phyloP scores from a whole-genome alignment of 1,140 invertebrate species.

The Phenacoccus solenopsis region DNA sequence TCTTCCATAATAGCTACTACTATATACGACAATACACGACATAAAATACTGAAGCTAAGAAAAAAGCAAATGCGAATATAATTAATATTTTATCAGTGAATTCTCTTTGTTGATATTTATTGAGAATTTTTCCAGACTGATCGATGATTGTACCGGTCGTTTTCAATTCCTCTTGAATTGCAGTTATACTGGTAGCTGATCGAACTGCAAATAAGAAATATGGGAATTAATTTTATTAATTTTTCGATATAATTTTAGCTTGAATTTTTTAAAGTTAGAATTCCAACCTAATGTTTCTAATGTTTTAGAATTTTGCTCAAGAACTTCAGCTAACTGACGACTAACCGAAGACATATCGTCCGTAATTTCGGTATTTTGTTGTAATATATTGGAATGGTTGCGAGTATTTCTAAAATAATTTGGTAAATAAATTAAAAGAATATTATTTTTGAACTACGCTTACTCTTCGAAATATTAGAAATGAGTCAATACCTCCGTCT shows the following conservation, averaged over 20 bases:
- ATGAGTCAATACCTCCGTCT: neutral
- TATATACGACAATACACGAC: neutral
- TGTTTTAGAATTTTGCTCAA: conserved; percentile 70
- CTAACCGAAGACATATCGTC: conserved; percentile 73
- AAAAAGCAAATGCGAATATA: conserved; percentile 81
- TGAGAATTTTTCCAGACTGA: conserved; percentile 77
- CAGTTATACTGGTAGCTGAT: conserved; percentile 38
- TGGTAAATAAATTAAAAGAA: no score
- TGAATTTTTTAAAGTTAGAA: no score
- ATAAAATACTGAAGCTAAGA: conserved; percentile 32
- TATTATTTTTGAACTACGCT: no score
- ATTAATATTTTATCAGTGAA: conserved; percentile 88
- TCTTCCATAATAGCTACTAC: no score
- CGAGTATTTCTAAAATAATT: neutral
- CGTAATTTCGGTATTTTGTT: conserved; percentile 57
- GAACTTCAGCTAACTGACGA: conserved; percentile 69
- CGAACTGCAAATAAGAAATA: conserved; percentile 34
- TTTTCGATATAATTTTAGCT: neutral
- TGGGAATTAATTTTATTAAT: neutral
- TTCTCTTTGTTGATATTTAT: conserved; percentile 86
- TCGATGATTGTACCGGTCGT: conserved; percentile 72
- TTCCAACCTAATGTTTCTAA: conserved; percentile 59
- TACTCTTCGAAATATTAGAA: no score
- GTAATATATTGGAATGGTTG: conserved; percentile 36
- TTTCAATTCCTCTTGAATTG: conserved; percentile 71